Percentiles rank a stretch among this genome's conserved stretches.
phyloP scores from a whole-genome alignment of 2,888 invertebrate genomes.

The Spatulosminthurus flaviceps region DNA sequence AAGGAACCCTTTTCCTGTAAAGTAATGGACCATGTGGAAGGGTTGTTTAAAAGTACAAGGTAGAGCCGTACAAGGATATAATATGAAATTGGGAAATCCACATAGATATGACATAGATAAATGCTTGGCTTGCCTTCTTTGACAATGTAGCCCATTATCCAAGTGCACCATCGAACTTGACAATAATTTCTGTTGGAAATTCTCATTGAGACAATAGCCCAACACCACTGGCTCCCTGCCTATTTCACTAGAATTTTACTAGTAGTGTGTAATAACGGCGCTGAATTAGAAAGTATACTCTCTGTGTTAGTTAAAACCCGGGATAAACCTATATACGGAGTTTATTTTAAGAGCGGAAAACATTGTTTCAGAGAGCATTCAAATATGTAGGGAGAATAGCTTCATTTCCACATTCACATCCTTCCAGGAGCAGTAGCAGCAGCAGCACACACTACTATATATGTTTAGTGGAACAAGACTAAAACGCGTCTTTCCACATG shows the following conservation, averaged over 20 bases:
- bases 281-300: too few species aligned
- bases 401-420: neutral
- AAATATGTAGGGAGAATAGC: neutral
- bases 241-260: too few species aligned
- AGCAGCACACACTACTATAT: too few species aligned
- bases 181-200: conserved; percentile 9
- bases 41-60: neutral
- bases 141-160: conserved; percentile 19
- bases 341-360: neutral
- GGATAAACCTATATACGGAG: too few species aligned
- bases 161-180: conserved; percentile 21
- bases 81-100: too few species aligned
- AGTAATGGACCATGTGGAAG: neutral
- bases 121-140: conserved; percentile 1
- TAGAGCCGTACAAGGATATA: neutral
- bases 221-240: neutral
- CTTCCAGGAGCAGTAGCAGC: too few species aligned
- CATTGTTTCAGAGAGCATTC: neutral
- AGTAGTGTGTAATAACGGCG: too few species aligned
- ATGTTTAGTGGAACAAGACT: too few species aligned
- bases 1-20: neutral
- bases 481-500: conserved; percentile 5
- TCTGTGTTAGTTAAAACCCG: too few species aligned
- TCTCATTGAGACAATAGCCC: neutral
- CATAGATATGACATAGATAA: conserved; percentile 10